Conservation (phyloP, 2,113 vertebrate species). For the Pipa parva region DNA sequence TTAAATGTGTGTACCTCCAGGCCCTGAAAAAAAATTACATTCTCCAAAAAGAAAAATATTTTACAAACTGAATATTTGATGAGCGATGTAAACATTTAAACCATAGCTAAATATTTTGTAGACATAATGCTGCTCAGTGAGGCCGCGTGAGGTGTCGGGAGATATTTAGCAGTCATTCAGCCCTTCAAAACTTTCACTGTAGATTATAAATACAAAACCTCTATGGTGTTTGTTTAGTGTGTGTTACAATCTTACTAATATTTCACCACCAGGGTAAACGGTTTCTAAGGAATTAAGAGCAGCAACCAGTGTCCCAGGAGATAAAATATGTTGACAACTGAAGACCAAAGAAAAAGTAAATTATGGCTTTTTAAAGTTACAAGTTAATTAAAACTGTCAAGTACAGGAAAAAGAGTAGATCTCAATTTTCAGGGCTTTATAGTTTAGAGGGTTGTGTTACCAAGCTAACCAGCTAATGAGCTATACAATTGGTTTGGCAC, state of each 20-base stretch:
- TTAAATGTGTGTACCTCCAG: constrained; percentile 41
- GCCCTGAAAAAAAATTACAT: constrained; percentile 43
- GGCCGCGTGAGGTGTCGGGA: constrained; percentile 29
- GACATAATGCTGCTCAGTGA: constrained; percentile 40
- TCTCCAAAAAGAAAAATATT: constrained; percentile 44
- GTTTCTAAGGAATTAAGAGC: constrained; percentile 54
- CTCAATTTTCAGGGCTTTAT: neutral
- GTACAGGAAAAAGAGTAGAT: constrained; percentile 29
- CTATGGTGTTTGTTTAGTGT: constrained; percentile 42
- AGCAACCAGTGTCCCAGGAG: constrained; percentile 52
- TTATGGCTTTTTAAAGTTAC: constrained; percentile 35
- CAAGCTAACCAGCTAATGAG: constrained; percentile 4
- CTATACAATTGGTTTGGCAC: neutral
- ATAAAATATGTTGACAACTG: constrained; percentile 49
- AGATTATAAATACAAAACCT: constrained; percentile 47
- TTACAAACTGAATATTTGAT: constrained; percentile 42
- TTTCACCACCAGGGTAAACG: constrained; percentile 36
- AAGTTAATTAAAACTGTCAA: constrained; percentile 50
- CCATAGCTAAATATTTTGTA: constrained; percentile 49
- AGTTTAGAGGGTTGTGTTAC: constrained; percentile 8
- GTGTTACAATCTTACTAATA: constrained; percentile 26
- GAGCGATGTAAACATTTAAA: constrained; percentile 40
- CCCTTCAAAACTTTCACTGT: constrained; percentile 44
- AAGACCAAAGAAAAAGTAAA: constrained; percentile 46
- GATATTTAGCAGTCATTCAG: constrained; percentile 42